Base-by-base conservation (phyloP, 2,888 invertebrate genomes). In the Phorcus lineatus region DNA sequence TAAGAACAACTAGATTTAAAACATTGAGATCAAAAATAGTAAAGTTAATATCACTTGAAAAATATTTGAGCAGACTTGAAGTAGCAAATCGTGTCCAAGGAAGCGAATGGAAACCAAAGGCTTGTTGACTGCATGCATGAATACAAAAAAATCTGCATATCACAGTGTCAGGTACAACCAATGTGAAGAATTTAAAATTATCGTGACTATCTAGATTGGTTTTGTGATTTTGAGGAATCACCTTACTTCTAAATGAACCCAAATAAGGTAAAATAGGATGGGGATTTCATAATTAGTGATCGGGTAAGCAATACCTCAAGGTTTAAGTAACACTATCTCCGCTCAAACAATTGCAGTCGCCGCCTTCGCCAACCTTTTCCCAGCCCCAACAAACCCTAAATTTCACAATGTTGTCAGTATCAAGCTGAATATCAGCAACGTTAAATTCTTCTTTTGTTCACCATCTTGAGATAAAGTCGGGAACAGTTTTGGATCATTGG, bases 321-420 rank as follows among this genome's bases (percentile, higher is more conserved):
- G 62, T 62, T 62, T 62, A n/a, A 28, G 62, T 28, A 62, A 62
- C 28, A 62, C 62, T 62, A 62, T 62, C 62, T 62, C 62, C 62
- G 13, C 19, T 28, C 28, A 28, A 62, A 62, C 62, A 62, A 62
- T 62, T 28, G 62, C 24, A 62, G 28, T 62, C 62, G 16, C 28
- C 28, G 24, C 28, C 28, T 62, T 62, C 28, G 16, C 28, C 28
- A 28, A 62, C 62, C 62, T 31, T 24, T 62, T 62, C 62, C 62
- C 62, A 62, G 62, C 62, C 28, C 62, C 28, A 28, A 62, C 62
- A 62, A 17, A 28, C 62, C 22, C 28, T 62, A 62, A 62, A 62
- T 62, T 47, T 47, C 47, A 47, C 47, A 47, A 47, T 47, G 47
- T 47, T 62, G 62, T 62, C 62, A 62, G 28, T 62, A 62, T 62